Evolutionary conservation across 2,113 vertebrate species (phyloP), one percentile per base, ranked within the genome.

Genomic region (Thamnophis sirtalis): DNA sequence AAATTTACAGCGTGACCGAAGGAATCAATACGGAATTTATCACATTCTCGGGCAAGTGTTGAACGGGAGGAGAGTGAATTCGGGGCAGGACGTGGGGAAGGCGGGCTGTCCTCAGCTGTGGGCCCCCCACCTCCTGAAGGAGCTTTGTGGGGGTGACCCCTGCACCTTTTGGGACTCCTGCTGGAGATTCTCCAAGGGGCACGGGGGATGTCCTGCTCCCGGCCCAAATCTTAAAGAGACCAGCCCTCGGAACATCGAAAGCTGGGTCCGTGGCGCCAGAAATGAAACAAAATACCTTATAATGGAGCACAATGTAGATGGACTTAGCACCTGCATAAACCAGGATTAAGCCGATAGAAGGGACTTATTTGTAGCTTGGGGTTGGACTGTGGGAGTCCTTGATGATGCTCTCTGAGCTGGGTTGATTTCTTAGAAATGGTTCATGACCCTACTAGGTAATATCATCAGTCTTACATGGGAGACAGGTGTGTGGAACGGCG

Each of bases 21-120:
- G 96, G 96, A 93, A 98, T 98, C 97, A 95, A 98, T 98, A 97
- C 38, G 0, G 96, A 96, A 97, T 97, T 98, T 97, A 98, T 98
- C 97, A 93, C 96, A 73, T 96, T 96, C 95, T 95, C 93, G 95
- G 95, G 96, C 96, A 97, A 97, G 97, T 95, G 96, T 3, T 53
- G 96, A 97, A 96, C 94, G 56, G 4, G 91, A 92, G 68, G 90
- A 89, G 58, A 94, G 95, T 96, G 94, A 93, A 91, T 94, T 93
- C 89, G 92, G 96, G 97, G 95, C 93, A 84, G 92, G 58, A 80
- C 89, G 63, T 92, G 51, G 92, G 93, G 95, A 94, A 24, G 1
- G 93, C 60, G 19, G 7, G 85, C 92, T 9, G 9, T 2, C 90
- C 53, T 38, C 19, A 91, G 3, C 1, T 38, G 55, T 5, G 0